phyloP scores from a whole-genome alignment of 1,140 invertebrate species.

The Onthophagus taurus region DNA sequence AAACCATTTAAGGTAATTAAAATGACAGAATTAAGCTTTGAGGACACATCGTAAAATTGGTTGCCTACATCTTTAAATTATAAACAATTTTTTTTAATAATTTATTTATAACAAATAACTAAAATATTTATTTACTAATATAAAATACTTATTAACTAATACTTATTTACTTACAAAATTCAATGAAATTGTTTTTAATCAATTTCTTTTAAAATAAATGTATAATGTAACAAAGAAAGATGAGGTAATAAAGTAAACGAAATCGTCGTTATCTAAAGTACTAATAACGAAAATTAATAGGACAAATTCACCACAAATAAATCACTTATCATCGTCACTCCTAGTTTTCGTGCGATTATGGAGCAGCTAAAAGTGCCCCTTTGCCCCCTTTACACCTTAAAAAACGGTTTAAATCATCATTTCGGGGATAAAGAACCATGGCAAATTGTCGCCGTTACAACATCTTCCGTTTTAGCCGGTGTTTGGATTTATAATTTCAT shows the following conservation, averaged over 20 bases:
- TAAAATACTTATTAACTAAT: background rate
- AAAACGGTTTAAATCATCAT: constrained; percentile 44
- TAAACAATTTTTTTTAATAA: no score
- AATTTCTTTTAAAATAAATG: background rate
- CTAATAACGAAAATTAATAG: background rate
- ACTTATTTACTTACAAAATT: no score
- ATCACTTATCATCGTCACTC: background rate
- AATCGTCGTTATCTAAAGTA: background rate
- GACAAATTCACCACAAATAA: background rate
- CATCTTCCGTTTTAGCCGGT: constrained; percentile 52
- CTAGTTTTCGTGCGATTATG: no score
- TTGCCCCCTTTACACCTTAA: constrained; percentile 18
- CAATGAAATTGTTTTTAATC: no score
- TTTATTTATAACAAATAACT: background rate
- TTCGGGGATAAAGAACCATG: constrained; percentile 62
- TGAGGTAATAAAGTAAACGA: background rate
- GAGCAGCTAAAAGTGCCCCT: no score
- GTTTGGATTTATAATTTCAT: constrained; percentile 64
- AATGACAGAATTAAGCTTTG: no score
- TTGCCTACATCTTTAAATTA: no score
- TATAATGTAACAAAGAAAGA: background rate
- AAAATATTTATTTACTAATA: background rate
- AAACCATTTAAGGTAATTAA: no score
- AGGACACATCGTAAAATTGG: no score
- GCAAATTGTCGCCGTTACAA: constrained; percentile 61